phyloP scores from a whole-genome alignment of 2,888 invertebrate genomes.

The Prosopocoilus inquinatus region DNA sequence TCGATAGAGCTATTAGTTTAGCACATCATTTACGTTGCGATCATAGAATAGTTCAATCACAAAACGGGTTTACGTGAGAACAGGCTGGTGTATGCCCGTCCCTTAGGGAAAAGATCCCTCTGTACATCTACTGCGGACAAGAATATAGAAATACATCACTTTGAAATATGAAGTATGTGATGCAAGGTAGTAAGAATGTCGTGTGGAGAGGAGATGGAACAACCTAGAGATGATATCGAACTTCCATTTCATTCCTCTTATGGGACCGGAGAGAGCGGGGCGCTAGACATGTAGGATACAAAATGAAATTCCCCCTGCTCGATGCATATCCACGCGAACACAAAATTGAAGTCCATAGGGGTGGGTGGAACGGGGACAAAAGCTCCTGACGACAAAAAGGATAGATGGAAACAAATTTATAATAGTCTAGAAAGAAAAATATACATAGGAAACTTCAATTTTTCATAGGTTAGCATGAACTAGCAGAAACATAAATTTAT shows the following conservation, averaged over 20 bases:
- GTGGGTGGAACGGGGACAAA: constrained; percentile 32
- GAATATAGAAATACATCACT: constrained; percentile 31
- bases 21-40: constrained; percentile 21
- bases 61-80: constrained; percentile 27
- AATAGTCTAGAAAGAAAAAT: constrained; percentile 41
- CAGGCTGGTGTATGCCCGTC: constrained; percentile 25
- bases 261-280: constrained; percentile 35
- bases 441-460: constrained; percentile 38
- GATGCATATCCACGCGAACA: constrained; percentile 42
- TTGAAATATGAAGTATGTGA: constrained; percentile 32
- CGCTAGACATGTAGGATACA: constrained; percentile 46
- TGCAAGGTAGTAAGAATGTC: constrained; percentile 27
- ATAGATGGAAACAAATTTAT: constrained; percentile 45
- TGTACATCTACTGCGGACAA: constrained; percentile 25
- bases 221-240: constrained; percentile 43
- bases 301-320: constrained; percentile 47
- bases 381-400: constrained; percentile 39
- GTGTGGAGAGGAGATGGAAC: constrained; percentile 34
- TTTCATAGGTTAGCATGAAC: constrained; percentile 28
- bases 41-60: constrained; percentile 13
- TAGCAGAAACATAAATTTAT: constrained; percentile 13
- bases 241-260: constrained; percentile 45
- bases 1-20: constrained; percentile 25
- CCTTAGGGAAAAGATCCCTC: constrained; percentile 20
- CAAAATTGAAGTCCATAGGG: constrained; percentile 46